Conservation (phyloP, 1,140 invertebrate genomes). For the Nomia melanderi region DNA sequence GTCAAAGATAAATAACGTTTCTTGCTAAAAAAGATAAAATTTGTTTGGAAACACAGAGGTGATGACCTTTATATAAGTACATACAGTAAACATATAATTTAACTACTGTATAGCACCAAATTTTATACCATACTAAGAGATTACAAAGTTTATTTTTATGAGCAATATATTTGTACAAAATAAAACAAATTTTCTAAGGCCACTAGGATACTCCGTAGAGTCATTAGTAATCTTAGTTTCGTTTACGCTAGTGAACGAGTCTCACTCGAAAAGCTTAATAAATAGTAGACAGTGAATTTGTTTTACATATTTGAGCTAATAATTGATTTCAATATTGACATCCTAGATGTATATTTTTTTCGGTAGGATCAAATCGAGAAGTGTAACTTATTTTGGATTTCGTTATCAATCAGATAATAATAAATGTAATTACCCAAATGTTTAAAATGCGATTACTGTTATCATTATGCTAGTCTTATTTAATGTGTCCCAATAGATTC, state of each 20-base stretch:
- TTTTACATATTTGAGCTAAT: not conserved
- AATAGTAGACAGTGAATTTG: not conserved
- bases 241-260: constrained; percentile 13
- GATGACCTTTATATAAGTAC: constrained; percentile 4
- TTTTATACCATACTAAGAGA: constrained; percentile 16
- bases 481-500: constrained; percentile 6
- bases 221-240: constrained; percentile 35
- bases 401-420: constrained; percentile 15
- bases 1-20: too few species aligned
- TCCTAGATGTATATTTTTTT: constrained; percentile 5
- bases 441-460: constrained; percentile 3
- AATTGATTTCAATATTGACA: constrained; percentile 35
- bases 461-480: constrained; percentile 6
- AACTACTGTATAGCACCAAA: constrained; percentile 45
- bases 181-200: constrained; percentile 65
- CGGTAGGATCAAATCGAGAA: constrained; percentile 10
- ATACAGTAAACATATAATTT: constrained; percentile 27
- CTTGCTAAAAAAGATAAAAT: not conserved
- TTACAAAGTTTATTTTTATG: constrained; percentile 16
- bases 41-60: not conserved
- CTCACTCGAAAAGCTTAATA: constrained; percentile 22
- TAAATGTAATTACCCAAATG: constrained; percentile 6
- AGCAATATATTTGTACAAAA: constrained; percentile 51
- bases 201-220: constrained; percentile 59
- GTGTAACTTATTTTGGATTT: not conserved